Evolutionary conservation across 2,113 vertebrate species (phyloP), one percentile per base, ranked within the genome.

Genomic region (Anas platyrhynchos): DNA sequence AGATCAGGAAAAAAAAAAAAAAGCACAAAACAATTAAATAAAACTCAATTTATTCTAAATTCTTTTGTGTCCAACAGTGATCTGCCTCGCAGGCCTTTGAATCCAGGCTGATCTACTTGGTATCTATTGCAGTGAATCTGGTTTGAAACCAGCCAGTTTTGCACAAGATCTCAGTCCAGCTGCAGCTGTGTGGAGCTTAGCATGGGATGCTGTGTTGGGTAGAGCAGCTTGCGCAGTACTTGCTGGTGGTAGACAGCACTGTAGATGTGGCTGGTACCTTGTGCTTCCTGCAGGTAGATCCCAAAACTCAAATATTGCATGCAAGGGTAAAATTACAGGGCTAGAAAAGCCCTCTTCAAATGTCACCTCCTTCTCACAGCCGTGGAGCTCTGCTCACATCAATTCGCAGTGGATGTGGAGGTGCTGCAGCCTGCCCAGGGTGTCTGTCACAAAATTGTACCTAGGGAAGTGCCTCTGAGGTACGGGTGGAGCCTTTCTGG

Each of bases 171-270:
- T 14, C n/a, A 16, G 32, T 26, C 32, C 54, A 12, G 9, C 20
- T 17, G 6, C 63, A 66, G 38, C 25, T 36, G 11, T 0, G 5
- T 52, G 72, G 71, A 81, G 69, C 65, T 86, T 34, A 3, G 29
- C 1, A 4, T 18, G 61, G 32, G 26, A 2, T 1, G 2, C 56
- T 27, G 10, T 29, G 2, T 3, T 0, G 0, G 32, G 38, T 7
- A 11, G 75, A 31, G 67, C 66, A 89, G 66, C 52, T 84, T 22
- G 3, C 13, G 43, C 41, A 14, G 56, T 2, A 10, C 13, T 1
- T 79, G 66, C 73, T 69, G 20, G 9, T 16, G 63, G 7, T 29
- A 7, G 29, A 34, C 8, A 83, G 50, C 55, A 23, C 13, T 0
- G 4, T 2, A 44, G 55, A 17, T 5, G 5, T 58, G 44, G 20